Percentiles rank a stretch among this genome's conserved stretches.
These are phyloP conservation scores for Cololabis saira DNA, from an alignment of 2,113 vertebrate species.

Conservation along the genomic window DNA sequence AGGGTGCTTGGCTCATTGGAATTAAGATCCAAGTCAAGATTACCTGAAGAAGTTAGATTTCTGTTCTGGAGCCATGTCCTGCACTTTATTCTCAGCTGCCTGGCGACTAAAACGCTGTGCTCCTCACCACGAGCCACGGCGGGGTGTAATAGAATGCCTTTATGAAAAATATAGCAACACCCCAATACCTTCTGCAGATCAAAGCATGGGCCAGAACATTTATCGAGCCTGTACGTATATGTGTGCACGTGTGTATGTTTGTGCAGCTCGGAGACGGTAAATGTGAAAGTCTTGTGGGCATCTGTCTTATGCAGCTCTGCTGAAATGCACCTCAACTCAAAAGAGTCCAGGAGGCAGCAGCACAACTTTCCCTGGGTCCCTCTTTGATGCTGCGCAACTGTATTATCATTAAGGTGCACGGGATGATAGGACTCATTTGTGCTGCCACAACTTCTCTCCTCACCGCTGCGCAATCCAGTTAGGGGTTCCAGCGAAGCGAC, in stretches of 20 bases:
- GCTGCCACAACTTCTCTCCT: constrained; percentile 59
- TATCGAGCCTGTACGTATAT: constrained; percentile 25
- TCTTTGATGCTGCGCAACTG: constrained; percentile 31
- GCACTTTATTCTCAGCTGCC: constrained; percentile 70
- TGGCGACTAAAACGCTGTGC: constrained; percentile 62
- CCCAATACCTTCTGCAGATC: constrained; percentile 64
- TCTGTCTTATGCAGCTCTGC: constrained; percentile 25
- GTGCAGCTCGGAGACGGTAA: not conserved
- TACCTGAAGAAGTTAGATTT: constrained; percentile 78
- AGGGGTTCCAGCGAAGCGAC: constrained; percentile 44
- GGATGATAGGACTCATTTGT: constrained; percentile 72
- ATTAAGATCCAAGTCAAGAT: constrained; percentile 86
- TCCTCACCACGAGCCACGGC: constrained; percentile 56
- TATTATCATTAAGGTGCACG: constrained; percentile 66
- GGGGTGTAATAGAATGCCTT: constrained; percentile 76
- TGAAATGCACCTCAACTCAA: constrained; percentile 19
- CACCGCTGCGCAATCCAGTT: constrained; percentile 62
- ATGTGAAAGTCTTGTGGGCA: constrained; percentile 4
- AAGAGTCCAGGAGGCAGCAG: constrained; percentile 28
- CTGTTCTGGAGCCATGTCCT: constrained; percentile 69
- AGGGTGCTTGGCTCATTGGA: constrained; percentile 80
- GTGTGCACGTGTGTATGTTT: constrained; percentile 10
- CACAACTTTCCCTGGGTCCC: constrained; percentile 30
- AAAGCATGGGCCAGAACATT: constrained; percentile 41
- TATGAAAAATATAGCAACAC: constrained; percentile 74